Evolutionary conservation across 2,113 vertebrate genomes (phyloP).

Genomic region (Callithrix jacchus): DNA sequence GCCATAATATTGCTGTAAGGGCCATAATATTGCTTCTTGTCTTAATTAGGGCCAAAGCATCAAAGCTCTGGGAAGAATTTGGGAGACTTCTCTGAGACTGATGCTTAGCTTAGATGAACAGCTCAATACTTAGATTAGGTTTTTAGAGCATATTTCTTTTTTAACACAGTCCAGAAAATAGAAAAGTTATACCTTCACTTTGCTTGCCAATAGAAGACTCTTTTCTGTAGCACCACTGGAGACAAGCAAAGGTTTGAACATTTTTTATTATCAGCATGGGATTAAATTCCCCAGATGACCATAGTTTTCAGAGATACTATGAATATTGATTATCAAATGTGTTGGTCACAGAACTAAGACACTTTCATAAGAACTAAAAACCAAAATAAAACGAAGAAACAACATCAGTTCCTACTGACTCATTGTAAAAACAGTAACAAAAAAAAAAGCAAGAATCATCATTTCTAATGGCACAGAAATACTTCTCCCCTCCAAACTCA

Average conservation of each 20-base stretch:
- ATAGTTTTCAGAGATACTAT: not conserved
- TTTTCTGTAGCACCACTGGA: not conserved
- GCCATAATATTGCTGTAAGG: not conserved
- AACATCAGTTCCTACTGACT: not conserved
- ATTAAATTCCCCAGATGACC: not conserved
- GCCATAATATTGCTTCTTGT: not conserved
- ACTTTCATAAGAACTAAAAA: conserved; percentile 2
- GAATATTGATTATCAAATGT: not conserved
- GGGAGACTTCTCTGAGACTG: not conserved
- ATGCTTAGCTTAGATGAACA: not conserved
- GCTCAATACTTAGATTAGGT: not conserved
- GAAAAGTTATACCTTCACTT: not conserved
- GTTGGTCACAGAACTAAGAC: not conserved
- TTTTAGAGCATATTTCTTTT: not conserved
- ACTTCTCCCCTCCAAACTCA: not conserved
- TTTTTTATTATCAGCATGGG: conserved; percentile 22
- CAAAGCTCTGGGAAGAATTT: not conserved
- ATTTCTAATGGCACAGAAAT: not conserved
- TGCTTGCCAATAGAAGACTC: not conserved
- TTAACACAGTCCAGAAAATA: not conserved
- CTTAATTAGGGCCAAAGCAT: conserved; percentile 3
- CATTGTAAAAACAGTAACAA: not conserved
- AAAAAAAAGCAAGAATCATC: conserved; percentile 4
- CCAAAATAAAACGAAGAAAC: conserved; percentile 32
- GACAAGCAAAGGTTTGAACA: not conserved